phyloP scores from a whole-genome alignment of 1,140 invertebrate species.

The Ostrea denselamellosa region DNA sequence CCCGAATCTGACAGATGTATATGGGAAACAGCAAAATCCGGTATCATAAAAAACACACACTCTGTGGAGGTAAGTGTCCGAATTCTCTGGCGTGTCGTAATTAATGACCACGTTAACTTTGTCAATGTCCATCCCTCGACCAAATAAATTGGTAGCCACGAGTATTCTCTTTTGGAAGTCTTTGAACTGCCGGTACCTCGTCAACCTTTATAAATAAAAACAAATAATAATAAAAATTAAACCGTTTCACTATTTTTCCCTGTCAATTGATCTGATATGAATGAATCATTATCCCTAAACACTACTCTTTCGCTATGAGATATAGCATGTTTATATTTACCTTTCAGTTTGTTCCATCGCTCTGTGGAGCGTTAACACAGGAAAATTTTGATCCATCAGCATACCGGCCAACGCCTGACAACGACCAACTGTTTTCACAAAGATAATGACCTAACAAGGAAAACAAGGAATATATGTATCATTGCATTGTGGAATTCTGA shows the following conservation, averaged over 20 bases:
- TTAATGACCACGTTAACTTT: constrained; percentile 99
- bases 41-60: constrained; percentile 76
- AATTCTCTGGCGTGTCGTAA: constrained; percentile 99
- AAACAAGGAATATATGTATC: not conserved
- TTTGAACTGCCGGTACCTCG: constrained; percentile 98
- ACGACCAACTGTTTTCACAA: constrained; percentile 98
- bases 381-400: constrained; percentile 98
- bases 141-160: constrained; percentile 98
- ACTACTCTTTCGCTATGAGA: not conserved
- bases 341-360: constrained; percentile 98
- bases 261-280: no score
- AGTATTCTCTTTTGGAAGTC: constrained; percentile 99
- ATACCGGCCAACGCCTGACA: constrained; percentile 97
- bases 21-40: not conserved
- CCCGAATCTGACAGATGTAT: not conserved
- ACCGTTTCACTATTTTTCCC: no score
- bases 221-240: constrained; percentile 4
- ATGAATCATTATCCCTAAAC: no score
- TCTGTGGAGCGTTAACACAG: constrained; percentile 98
- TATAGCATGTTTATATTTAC: constrained; percentile 45
- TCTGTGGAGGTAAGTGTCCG: constrained; percentile 98
- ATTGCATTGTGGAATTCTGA: no score
- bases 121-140: constrained; percentile 84
- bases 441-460: constrained; percentile 85
- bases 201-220: constrained; percentile 61